Percentiles rank a stretch among this genome's conserved stretches.
These are phyloP conservation scores for Botia almorhae DNA, from an alignment of 2,797 vertebrate species.

Conservation along the genomic window DNA sequence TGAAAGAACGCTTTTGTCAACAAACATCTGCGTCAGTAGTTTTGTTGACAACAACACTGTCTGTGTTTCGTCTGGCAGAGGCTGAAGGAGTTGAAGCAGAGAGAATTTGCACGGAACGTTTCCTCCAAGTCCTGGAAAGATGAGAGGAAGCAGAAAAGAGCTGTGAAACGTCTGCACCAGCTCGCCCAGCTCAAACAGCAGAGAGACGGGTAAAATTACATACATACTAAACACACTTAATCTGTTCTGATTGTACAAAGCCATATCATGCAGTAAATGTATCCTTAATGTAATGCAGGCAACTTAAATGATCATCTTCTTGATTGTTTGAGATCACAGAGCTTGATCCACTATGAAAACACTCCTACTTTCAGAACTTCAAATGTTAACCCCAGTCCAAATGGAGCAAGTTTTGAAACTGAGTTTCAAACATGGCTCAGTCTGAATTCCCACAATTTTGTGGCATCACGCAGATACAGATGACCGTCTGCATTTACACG, in stretches of 20 bases:
- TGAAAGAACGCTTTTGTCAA: neutral
- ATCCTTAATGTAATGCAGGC: neutral
- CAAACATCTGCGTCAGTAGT: neutral
- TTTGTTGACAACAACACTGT: neutral
- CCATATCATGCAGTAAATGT: neutral
- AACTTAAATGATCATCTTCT: neutral
- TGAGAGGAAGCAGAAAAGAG: conserved; percentile 96
- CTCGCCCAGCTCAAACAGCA: conserved; percentile 92
- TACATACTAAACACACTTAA: neutral
- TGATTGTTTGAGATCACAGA: conserved; percentile 3
- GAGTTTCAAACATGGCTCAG: too few relatives aligned
- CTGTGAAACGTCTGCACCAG: conserved; percentile 91
- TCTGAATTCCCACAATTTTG: too few relatives aligned
- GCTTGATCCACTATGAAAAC: neutral
- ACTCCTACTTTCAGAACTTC: neutral
- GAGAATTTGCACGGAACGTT: conserved; percentile 97
- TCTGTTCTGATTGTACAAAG: conserved; percentile 3
- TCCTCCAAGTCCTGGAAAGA: conserved; percentile 99
- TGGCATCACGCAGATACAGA: too few relatives aligned
- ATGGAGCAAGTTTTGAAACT: neutral
- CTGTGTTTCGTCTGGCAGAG: conserved; percentile 76
- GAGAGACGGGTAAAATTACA: conserved; percentile 80
- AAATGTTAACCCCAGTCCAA: neutral
- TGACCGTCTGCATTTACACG: too few relatives aligned
- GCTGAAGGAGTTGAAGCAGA: conserved; percentile 97